Percentiles rank a stretch among this genome's conserved stretches.
Conservation (phyloP, 1,140 invertebrate genomes). For the Drosophila setifemur region DNA sequence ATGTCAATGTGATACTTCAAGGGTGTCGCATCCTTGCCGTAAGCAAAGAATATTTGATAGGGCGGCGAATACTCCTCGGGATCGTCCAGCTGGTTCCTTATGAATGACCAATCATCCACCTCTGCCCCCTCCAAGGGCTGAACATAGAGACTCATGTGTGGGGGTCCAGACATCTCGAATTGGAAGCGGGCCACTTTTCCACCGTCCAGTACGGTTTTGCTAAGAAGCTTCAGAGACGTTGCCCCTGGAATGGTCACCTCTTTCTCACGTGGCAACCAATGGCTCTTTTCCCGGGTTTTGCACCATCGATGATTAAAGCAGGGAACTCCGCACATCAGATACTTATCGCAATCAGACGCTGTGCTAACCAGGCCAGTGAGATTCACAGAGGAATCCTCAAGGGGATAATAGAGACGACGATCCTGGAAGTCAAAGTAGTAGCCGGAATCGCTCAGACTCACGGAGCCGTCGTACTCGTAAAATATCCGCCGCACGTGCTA, state of each 20-base stretch:
- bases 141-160: constrained; percentile 88
- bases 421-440: constrained; percentile 90
- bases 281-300: constrained; percentile 37
- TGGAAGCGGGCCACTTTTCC: constrained; percentile 34
- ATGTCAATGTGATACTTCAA: constrained; percentile 86
- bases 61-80: constrained; percentile 84
- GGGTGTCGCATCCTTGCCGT: constrained; percentile 84
- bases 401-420: constrained; percentile 86
- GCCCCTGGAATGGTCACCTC: constrained; percentile 41
- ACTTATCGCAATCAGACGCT: constrained; percentile 85
- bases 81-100: constrained; percentile 82
- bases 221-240: constrained; percentile 24
- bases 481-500: constrained; percentile 86
- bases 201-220: constrained; percentile 21
- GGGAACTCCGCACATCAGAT: constrained; percentile 89
- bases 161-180: constrained; percentile 84
- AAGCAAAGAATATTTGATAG: constrained; percentile 88
- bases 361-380: constrained; percentile 84
- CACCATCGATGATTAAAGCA: constrained; percentile 86
- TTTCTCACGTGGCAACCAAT: constrained; percentile 56
- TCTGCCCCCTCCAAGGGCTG: constrained; percentile 85
- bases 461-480: constrained; percentile 84
- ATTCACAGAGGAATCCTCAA: constrained; percentile 80
- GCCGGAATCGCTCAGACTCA: constrained; percentile 85
- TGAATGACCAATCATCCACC: constrained; percentile 86